Conservation (phyloP, 2,888 invertebrate species). For the Drosophila flavopinicola region DNA sequence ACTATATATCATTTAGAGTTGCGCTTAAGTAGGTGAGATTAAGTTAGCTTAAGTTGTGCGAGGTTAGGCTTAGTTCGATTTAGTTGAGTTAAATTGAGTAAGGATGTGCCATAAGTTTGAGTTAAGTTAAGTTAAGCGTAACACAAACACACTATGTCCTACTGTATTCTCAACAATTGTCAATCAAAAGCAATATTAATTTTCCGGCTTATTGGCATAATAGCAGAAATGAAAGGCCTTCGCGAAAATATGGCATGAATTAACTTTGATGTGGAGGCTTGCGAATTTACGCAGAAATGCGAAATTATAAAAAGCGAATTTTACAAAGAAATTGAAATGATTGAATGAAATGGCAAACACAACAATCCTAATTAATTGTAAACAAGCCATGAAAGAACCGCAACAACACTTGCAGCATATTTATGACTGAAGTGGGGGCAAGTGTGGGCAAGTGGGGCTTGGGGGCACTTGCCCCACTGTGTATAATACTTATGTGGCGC, state of each 20-base stretch:
- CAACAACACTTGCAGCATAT: conserved; percentile 34
- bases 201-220: not conserved
- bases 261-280: conserved; percentile 14
- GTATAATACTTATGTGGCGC: conserved; percentile 17
- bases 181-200: no score
- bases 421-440: conserved; percentile 20
- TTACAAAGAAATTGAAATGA: conserved; percentile 42
- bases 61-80: no score
- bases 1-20: no score
- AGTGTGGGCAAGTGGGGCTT: conserved; percentile 25
- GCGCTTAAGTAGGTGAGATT: no score
- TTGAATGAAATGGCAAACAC: conserved; percentile 65
- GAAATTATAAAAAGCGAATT: not conserved
- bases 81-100: not conserved
- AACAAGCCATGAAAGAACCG: conserved; percentile 65
- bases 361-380: conserved; percentile 71
- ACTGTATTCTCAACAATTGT: no score
- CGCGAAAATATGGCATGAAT: not conserved
- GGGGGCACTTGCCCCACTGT: conserved; percentile 4
- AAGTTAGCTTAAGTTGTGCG: not conserved
- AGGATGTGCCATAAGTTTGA: no score
- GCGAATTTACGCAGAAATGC: not conserved
- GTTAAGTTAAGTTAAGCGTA: not conserved
- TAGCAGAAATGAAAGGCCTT: not conserved
- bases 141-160: no score